These are phyloP conservation scores for Metacarcinus magister DNA, from an alignment of 2,888 invertebrate species.

Conservation along the genomic window DNA sequence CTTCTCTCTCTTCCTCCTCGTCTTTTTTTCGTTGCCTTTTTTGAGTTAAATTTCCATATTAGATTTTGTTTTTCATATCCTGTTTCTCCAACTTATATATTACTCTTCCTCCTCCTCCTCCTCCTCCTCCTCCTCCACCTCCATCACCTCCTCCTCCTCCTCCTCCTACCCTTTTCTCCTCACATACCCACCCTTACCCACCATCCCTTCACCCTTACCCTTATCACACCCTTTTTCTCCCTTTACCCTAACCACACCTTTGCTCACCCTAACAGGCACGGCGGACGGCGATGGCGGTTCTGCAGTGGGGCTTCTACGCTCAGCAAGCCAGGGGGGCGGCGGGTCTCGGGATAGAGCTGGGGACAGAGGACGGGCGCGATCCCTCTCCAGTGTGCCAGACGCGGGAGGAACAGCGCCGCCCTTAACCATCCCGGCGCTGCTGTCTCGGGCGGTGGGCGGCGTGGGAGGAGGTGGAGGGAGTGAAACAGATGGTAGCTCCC, in stretches of 20 bases:
- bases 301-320: conserved; percentile 73
- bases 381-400: conserved; percentile 93
- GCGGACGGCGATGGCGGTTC: conserved; percentile 70
- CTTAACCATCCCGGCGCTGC: conserved; percentile 78
- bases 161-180: neutral
- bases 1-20: neutral
- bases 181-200: neutral
- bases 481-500: conserved; percentile 89
- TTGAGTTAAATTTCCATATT: neutral
- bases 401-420: conserved; percentile 86
- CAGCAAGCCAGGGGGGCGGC: conserved; percentile 78
- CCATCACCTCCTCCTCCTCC: neutral
- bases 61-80: neutral
- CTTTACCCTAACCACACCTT: too few relatives aligned
- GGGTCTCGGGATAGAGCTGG: conserved; percentile 85
- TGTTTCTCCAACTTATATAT: neutral
- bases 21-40: neutral
- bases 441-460: conserved; percentile 78
- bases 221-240: neutral
- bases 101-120: neutral
- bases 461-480: conserved; percentile 74
- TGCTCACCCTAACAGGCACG: conserved; percentile 56
- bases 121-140: neutral
- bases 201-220: too few relatives aligned
- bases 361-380: conserved; percentile 92